These are phyloP conservation scores for Sebastes steindachneri DNA, from an alignment of 2,797 vertebrate species.

Conservation along the genomic window DNA sequence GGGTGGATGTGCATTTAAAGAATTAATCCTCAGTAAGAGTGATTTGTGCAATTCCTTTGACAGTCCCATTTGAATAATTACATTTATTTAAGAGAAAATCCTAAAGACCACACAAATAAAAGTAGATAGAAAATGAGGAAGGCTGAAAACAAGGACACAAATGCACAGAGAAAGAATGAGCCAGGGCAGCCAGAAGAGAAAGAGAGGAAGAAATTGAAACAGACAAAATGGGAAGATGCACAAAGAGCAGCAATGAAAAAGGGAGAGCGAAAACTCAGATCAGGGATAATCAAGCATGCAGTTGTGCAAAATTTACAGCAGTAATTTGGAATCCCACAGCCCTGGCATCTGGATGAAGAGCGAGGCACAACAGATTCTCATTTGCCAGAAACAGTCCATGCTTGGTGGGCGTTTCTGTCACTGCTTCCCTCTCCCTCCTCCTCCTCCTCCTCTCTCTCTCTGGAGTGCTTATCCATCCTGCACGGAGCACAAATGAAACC, in stretches of 20 bases:
- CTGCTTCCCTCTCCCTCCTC: constrained; percentile 5
- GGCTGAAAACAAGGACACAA: neutral
- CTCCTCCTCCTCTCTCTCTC: neutral
- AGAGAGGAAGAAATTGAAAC: constrained; percentile 37
- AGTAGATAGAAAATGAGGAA: neutral
- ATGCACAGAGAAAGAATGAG: constrained; percentile 23
- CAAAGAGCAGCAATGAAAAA: constrained; percentile 40
- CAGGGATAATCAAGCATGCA: constrained; percentile 77
- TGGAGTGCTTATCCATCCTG: constrained; percentile 47
- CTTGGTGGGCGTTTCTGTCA: constrained; percentile 65
- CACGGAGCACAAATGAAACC: constrained; percentile 62
- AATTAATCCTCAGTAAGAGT: neutral
- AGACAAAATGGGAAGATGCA: constrained; percentile 54
- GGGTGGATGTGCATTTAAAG: neutral
- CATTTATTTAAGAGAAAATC: neutral
- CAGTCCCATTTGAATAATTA: neutral
- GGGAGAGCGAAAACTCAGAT: constrained; percentile 62
- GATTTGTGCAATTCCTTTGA: neutral
- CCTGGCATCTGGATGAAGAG: constrained; percentile 66
- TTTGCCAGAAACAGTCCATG: constrained; percentile 70
- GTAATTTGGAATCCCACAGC: constrained; percentile 76
- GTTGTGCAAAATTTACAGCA: constrained; percentile 76
- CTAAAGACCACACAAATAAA: neutral
- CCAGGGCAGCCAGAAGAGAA: constrained; percentile 14
- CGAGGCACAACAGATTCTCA: constrained; percentile 75